Evolutionary conservation across 2,113 vertebrate genomes (phyloP).

Genomic region (Vimba vimba): DNA sequence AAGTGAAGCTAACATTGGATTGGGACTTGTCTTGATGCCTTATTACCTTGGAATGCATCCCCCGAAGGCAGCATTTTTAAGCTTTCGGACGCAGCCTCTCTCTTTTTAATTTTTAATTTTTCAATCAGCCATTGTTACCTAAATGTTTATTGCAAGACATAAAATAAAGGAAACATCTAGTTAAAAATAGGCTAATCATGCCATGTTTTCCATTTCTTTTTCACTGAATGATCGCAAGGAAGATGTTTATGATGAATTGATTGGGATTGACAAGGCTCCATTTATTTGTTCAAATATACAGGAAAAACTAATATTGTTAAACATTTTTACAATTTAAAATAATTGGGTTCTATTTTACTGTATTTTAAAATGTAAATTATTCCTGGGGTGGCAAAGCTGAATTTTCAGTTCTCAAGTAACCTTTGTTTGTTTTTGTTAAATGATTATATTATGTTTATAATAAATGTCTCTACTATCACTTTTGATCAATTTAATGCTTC

Average conservation of each 20-base stretch:
- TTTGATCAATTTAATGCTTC: background rate
- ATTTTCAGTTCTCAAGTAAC: background rate
- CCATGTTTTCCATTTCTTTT: background rate
- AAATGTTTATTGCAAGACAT: background rate
- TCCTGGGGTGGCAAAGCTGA: background rate
- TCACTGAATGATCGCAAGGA: background rate
- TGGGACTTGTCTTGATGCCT: too few relatives aligned
- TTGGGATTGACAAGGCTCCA: background rate
- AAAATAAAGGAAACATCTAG: background rate
- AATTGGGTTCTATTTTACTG: background rate
- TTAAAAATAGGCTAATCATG: background rate
- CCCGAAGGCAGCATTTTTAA: too few relatives aligned
- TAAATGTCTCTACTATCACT: background rate
- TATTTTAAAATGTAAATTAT: background rate
- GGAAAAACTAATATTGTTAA: background rate
- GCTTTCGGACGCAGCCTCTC: too few relatives aligned
- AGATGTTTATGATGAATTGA: too few relatives aligned
- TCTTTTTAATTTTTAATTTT: background rate
- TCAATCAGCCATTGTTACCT: background rate
- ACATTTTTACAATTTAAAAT: background rate
- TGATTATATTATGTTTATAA: background rate
- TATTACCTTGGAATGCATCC: too few relatives aligned
- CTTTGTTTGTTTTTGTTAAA: background rate
- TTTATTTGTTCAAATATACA: background rate
- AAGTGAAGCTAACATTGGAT: too few relatives aligned